phyloP scores from a whole-genome alignment of 2,888 invertebrate species.

The Lapara coniferarum region DNA sequence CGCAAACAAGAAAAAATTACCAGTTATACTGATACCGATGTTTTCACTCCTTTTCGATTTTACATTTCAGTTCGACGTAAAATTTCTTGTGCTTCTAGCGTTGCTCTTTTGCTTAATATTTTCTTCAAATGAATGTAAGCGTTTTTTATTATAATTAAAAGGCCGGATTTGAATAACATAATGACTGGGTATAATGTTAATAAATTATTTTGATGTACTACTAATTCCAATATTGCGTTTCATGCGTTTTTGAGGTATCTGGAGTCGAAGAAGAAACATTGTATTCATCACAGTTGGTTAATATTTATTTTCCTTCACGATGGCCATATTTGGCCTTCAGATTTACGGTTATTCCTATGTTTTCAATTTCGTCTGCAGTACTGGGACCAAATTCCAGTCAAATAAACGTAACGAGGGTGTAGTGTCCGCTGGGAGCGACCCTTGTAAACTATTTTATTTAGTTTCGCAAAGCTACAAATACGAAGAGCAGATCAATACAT shows the following conservation, averaged over 20 bases:
- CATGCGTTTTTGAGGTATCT: no score
- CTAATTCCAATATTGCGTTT: no score
- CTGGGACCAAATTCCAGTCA: constrained; percentile 46
- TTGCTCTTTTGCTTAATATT: neutral
- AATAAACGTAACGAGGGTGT: constrained; percentile 56
- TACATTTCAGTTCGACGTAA: neutral
- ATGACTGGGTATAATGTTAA: neutral
- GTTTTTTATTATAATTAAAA: no score
- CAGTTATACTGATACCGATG: constrained; percentile 32
- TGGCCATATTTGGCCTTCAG: constrained; percentile 14
- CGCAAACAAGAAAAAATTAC: constrained; percentile 54
- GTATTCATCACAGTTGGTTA: neutral
- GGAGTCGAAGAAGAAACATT: neutral
- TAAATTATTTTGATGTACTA: neutral
- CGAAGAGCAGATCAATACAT: constrained; percentile 32
- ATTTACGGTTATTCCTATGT: constrained; percentile 44
- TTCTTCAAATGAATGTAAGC: neutral
- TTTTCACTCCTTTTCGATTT: constrained; percentile 19
- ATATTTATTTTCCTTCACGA: neutral
- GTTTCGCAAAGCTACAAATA: constrained; percentile 45
- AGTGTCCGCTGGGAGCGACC: constrained; percentile 56
- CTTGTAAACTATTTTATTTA: constrained; percentile 66
- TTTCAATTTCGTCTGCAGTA: constrained; percentile 46
- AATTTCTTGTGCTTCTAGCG: neutral
- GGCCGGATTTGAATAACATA: neutral